Evolutionary conservation across 2,888 invertebrate species (phyloP).

Genomic region (Caenorhabditis japonica): DNA sequence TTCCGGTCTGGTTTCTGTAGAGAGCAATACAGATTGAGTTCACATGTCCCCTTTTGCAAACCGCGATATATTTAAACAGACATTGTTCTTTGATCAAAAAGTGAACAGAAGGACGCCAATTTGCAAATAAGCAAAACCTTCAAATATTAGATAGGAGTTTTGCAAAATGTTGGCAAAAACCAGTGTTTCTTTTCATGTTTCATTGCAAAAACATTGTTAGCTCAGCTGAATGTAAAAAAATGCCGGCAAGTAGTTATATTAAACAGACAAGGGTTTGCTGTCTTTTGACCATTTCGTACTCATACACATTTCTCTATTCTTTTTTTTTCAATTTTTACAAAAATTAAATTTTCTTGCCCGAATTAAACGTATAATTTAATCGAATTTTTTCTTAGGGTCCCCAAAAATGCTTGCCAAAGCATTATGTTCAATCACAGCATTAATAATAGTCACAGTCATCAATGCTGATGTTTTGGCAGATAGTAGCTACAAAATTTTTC

Average conservation of each 20-base stretch:
- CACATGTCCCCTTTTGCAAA: slow-evolving; percentile 7
- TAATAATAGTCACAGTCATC: slow-evolving; percentile 2
- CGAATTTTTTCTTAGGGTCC: slow-evolving; percentile 31
- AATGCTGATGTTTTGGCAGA: slow-evolving; percentile 19
- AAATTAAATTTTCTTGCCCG: too few relatives aligned
- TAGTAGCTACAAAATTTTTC: slow-evolving; percentile 23
- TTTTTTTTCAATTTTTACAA: neutral
- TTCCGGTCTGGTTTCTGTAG: slow-evolving; percentile 8
- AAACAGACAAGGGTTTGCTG: slow-evolving; percentile 31
- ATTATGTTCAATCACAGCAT: slow-evolving; percentile 32
- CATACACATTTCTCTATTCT: slow-evolving; percentile 4
- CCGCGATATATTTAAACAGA: slow-evolving; percentile 20
- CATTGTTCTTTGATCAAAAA: slow-evolving; percentile 32
- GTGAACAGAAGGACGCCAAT: slow-evolving; percentile 42
- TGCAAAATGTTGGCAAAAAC: slow-evolving; percentile 36
- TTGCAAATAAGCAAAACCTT: slow-evolving; percentile 42
- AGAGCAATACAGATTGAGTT: slow-evolving; percentile 20
- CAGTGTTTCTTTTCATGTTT: slow-evolving; percentile 20
- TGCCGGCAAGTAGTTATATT: slow-evolving; percentile 43
- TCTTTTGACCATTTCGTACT: slow-evolving; percentile 29
- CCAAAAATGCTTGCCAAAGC: slow-evolving; percentile 41
- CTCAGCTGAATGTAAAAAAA: slow-evolving; percentile 44
- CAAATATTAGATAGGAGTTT: slow-evolving; percentile 23
- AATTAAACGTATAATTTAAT: too few relatives aligned
- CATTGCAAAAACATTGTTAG: slow-evolving; percentile 36